Conservation (phyloP, 1,140 invertebrate species). For the Phocides pigmalion region DNA sequence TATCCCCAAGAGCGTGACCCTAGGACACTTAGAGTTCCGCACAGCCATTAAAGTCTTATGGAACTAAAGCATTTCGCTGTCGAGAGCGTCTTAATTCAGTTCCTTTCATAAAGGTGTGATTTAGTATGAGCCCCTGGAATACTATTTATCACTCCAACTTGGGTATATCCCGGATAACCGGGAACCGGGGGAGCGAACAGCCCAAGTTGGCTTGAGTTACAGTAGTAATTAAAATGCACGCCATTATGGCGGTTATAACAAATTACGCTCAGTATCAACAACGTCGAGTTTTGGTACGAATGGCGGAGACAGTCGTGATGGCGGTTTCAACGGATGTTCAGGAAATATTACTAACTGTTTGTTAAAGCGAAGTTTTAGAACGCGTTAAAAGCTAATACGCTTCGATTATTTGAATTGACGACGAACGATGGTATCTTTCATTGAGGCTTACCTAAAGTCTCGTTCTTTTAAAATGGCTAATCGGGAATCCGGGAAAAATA, state of each 20-base stretch:
- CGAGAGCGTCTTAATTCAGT: conserved; percentile 48
- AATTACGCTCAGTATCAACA: conserved; percentile 40
- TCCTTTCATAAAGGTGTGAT: conserved; percentile 52
- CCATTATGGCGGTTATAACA: conserved; percentile 39
- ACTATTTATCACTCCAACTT: conserved; percentile 51
- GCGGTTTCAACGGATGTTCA: conserved; percentile 20
- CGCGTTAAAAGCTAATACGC: background rate
- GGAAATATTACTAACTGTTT: conserved; percentile 24
- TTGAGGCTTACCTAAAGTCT: too few species aligned
- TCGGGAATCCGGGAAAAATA: too few species aligned
- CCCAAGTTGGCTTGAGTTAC: conserved; percentile 52
- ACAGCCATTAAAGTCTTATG: conserved; percentile 31
- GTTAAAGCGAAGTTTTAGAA: background rate
- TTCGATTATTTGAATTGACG: background rate
- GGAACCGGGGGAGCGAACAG: conserved; percentile 40
- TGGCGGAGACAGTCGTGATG: conserved; percentile 27
- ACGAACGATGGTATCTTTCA: too few species aligned
- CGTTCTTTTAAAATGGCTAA: too few species aligned
- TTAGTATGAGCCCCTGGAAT: conserved; percentile 43
- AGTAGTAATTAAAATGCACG: conserved; percentile 57
- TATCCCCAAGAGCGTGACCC: conserved; percentile 16
- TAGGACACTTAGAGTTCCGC: conserved; percentile 3
- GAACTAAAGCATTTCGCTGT: conserved; percentile 34
- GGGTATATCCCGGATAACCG: conserved; percentile 40
- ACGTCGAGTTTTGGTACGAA: conserved; percentile 33